A percentile compares a stretch with the other conserved stretches of the same genome.
Conservation (phyloP, 2,113 vertebrate species). For the Callithrix jacchus region DNA sequence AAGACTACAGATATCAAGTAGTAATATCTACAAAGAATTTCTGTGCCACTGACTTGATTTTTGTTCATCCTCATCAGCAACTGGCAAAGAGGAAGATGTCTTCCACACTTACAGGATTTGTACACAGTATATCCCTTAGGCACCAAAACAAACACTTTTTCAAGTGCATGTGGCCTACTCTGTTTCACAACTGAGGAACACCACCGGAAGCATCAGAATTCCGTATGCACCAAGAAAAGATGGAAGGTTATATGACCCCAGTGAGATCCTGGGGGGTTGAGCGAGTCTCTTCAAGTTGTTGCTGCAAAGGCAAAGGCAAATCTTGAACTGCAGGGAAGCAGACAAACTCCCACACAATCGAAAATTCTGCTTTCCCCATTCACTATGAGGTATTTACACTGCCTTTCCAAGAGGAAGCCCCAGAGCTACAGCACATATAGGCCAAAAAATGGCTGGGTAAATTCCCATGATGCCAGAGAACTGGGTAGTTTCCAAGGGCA, state of each 20-base stretch:
- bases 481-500: slow-evolving; percentile 57
- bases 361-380: background rate
- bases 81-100: background rate
- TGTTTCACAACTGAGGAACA: background rate
- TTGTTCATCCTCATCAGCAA: background rate
- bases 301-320: background rate
- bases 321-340: background rate
- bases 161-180: background rate
- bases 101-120: background rate
- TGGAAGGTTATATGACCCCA: background rate
- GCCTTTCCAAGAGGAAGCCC: slow-evolving; percentile 13
- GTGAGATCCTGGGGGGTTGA: background rate
- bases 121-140: background rate
- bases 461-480: slow-evolving; percentile 61
- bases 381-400: background rate
- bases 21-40: background rate
- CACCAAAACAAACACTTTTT: slow-evolving; percentile 23
- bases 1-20: background rate
- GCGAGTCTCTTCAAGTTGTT: slow-evolving; percentile 9
- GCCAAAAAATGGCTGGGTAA: background rate
- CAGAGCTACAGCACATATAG: slow-evolving; percentile 10
- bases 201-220: background rate
- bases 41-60: background rate
- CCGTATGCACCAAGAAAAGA: background rate
- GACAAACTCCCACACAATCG: background rate